Conservation (phyloP, 2,888 invertebrate species). For the Amphipyra tragopoginis region DNA sequence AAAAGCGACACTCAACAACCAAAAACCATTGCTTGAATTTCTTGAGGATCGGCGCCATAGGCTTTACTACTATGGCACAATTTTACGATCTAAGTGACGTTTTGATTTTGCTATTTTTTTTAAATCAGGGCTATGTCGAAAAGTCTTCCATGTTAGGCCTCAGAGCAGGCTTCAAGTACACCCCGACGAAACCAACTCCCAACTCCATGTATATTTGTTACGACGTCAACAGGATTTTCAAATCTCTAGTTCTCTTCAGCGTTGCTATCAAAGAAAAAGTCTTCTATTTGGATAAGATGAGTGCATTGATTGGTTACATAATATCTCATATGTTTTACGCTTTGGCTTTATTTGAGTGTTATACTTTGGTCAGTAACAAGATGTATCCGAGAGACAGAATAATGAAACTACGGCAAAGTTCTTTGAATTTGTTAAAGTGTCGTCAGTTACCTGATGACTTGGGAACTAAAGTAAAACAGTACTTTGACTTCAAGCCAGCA, state of each 20-base stretch:
- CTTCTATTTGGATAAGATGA: constrained; percentile 55
- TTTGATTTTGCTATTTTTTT: constrained; percentile 15
- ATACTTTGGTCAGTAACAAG: constrained; percentile 42
- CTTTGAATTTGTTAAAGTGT: constrained; percentile 13
- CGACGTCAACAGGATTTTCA: constrained; percentile 60
- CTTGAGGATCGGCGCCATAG: constrained; percentile 21
- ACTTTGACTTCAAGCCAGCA: constrained; percentile 34
- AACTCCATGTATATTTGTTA: constrained; percentile 31
- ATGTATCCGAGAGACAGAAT: constrained; percentile 35
- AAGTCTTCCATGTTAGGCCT: constrained; percentile 4
- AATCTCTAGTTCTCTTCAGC: constrained; percentile 61
- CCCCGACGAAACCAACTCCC: background rate
- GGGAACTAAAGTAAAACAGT: constrained; percentile 27
- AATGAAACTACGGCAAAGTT: background rate
- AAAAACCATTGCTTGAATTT: constrained; percentile 17
- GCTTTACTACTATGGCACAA: constrained; percentile 20
- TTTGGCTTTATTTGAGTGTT: constrained; percentile 64
- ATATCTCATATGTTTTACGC: constrained; percentile 60
- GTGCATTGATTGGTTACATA: constrained; percentile 53
- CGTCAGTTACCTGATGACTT: constrained; percentile 42
- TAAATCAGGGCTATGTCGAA: constrained; percentile 1
- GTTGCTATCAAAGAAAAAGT: constrained; percentile 38
- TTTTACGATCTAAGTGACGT: constrained; percentile 33
- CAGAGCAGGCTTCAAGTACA: constrained; percentile 8
- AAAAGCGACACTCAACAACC: constrained; percentile 3